Evolutionary conservation across 1,140 invertebrate genomes (phyloP), one percentile per base, ranked within the genome.

Genomic region (Fopius arisanus): DNA sequence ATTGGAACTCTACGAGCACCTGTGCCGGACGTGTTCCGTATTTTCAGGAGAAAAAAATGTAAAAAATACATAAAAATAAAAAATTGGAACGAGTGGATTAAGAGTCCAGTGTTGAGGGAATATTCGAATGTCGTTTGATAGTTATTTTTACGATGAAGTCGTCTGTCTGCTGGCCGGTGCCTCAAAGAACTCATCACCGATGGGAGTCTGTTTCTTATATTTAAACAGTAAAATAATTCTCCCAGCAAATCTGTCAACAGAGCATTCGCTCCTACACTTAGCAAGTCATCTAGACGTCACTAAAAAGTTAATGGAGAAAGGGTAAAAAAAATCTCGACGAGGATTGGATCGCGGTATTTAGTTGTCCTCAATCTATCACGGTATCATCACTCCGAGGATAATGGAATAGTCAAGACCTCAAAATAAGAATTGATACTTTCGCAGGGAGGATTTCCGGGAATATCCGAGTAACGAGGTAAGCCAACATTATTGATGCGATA

Each of bases 191-290:
- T 51, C 43, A 51, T 16, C 43, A 19, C 19, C 43, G 33, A 51
- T 51, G 43, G 19, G 14, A 51, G 43, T 51, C 43, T 51, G 6
- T 16, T 51, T 51, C 43, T 14, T 51, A 51, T 21, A 51, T 51
- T 54, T 72, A 74, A 70, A 67, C 74, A 72, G 70, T 73, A 75
- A 79, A 70, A 77, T 79, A n/a, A n/a, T 37, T 76, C 77, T 77
- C 75, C 73, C 78, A 77, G 76, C 72, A 70, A 77, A 77, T 77
- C 73, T 73, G 67, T 70, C 67, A 67, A 59, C 59, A 67, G 23
- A 16, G 63, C 59, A 69, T 70, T 69, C 40, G 67, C 14, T 21
- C 29, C 16, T 43, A 59, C 48, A 67, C 73, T 74, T 48, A 70
- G 67, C 59, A 23, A 67, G 48, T 59, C 59, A 41, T 28, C 48